These are phyloP conservation scores for Delphinapterus leucas DNA, from an alignment of 2,113 vertebrate species.

Conservation along the genomic window DNA sequence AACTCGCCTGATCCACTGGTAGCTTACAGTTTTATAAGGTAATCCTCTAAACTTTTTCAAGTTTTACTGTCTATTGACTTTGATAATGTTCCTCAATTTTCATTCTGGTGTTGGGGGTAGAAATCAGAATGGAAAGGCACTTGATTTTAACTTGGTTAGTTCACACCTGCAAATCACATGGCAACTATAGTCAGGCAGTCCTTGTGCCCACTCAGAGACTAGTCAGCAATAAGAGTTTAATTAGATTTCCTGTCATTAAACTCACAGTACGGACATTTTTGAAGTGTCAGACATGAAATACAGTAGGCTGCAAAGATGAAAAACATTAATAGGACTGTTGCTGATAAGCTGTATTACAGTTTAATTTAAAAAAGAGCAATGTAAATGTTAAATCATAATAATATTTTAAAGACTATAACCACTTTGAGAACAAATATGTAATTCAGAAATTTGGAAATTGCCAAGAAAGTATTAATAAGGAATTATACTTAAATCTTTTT, in stretches of 20 bases:
- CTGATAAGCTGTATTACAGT: neutral
- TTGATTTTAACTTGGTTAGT: neutral
- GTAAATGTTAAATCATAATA: conserved; percentile 50
- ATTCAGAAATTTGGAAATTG: conserved; percentile 14
- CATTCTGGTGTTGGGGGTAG: neutral
- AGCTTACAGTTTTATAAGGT: neutral
- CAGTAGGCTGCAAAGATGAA: neutral
- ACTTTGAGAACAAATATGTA: conserved; percentile 20
- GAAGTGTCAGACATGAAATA: conserved; percentile 63
- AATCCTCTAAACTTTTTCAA: neutral
- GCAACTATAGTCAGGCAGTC: neutral
- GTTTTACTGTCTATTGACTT: neutral
- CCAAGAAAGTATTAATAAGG: neutral
- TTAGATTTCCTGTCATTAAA: conserved; percentile 46
- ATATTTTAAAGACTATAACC: conserved; percentile 10
- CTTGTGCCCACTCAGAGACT: conserved; percentile 19
- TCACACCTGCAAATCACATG: conserved; percentile 21
- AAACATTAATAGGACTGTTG: conserved; percentile 22
- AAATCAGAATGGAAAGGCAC: neutral
- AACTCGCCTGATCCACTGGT: neutral
- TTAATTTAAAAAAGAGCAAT: conserved; percentile 28
- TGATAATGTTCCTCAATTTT: neutral
- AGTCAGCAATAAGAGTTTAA: neutral
- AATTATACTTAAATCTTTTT: neutral
- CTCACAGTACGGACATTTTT: conserved; percentile 8